Conservation (phyloP, 1,140 invertebrate species). For the Venustaconcha ellipsiformis region DNA sequence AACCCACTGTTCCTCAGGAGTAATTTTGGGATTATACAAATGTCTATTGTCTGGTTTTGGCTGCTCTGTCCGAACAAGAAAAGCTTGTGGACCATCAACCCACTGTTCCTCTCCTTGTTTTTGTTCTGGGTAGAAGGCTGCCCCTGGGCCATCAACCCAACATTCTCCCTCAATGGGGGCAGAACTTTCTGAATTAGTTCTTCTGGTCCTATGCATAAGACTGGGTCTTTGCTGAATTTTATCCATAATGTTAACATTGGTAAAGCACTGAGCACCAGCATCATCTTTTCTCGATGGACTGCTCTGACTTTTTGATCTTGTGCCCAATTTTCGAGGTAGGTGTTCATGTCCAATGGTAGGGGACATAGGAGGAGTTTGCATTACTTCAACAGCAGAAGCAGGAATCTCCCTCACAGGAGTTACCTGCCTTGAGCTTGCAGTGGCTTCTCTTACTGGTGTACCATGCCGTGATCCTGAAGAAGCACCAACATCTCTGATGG, state of each 20-base stretch:
- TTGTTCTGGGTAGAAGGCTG: constrained; percentile 54
- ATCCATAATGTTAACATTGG: constrained; percentile 36
- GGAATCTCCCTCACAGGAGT: constrained; percentile 24
- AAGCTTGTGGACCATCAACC: constrained; percentile 66
- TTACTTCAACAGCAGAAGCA: constrained; percentile 8
- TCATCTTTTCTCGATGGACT: constrained; percentile 14
- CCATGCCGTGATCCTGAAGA: constrained; percentile 22
- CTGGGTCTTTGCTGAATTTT: constrained; percentile 13
- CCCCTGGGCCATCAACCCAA: constrained; percentile 92
- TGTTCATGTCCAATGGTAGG: constrained; percentile 22
- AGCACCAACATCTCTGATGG: constrained; percentile 35
- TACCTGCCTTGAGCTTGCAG: constrained; percentile 22
- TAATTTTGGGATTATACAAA: constrained; percentile 71
- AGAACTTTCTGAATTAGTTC: constrained; percentile 6
- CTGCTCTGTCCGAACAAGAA: constrained; percentile 46
- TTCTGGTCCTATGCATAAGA: constrained; percentile 15
- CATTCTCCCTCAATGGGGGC: constrained; percentile 78
- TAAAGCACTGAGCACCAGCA: constrained; percentile 18
- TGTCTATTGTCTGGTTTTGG: constrained; percentile 37
- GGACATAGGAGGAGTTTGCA: constrained; percentile 37
- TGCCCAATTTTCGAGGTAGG: constrained; percentile 41
- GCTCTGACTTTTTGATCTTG: constrained; percentile 24
- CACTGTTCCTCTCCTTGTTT: constrained; percentile 56
- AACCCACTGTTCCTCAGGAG: constrained; percentile 92
- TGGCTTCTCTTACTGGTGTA: constrained; percentile 17